Conservation (phyloP, 2,888 invertebrate species). For the Morpho helenor region DNA sequence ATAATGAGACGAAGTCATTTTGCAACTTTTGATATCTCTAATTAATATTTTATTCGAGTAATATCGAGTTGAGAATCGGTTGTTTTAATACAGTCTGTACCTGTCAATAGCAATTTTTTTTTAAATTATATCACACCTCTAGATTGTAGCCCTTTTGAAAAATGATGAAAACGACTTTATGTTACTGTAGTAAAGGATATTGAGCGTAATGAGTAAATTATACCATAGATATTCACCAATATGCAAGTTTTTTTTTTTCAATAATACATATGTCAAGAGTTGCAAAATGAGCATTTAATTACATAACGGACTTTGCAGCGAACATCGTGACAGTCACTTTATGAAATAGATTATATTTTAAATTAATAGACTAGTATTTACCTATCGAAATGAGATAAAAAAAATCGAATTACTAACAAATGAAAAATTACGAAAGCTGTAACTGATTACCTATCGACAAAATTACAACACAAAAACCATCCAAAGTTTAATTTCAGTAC, state of each 20-base stretch:
- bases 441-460: not conserved
- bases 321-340: not conserved
- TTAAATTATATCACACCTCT: too few relatives aligned
- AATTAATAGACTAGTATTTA: not conserved
- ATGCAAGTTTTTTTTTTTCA: too few relatives aligned
- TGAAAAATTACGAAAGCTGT: not conserved
- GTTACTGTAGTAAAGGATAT: too few relatives aligned
- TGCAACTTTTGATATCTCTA: not conserved
- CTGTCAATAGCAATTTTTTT: too few relatives aligned
- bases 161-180: too few relatives aligned
- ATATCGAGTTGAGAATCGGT: too few relatives aligned
- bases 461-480: too few relatives aligned
- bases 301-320: not conserved
- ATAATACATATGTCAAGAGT: not conserved
- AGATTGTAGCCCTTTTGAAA: too few relatives aligned
- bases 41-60: not conserved
- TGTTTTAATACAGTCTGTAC: too few relatives aligned
- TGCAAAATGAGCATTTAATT: constrained; percentile 3
- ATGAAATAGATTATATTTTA: not conserved
- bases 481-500: too few relatives aligned
- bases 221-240: too few relatives aligned
- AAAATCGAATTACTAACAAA: not conserved
- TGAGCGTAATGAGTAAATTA: too few relatives aligned
- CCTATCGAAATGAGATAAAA: not conserved
- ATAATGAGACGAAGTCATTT: not conserved